phyloP scores from a whole-genome alignment of 2,113 vertebrate species.

The Onychorhynchus coronatus region DNA sequence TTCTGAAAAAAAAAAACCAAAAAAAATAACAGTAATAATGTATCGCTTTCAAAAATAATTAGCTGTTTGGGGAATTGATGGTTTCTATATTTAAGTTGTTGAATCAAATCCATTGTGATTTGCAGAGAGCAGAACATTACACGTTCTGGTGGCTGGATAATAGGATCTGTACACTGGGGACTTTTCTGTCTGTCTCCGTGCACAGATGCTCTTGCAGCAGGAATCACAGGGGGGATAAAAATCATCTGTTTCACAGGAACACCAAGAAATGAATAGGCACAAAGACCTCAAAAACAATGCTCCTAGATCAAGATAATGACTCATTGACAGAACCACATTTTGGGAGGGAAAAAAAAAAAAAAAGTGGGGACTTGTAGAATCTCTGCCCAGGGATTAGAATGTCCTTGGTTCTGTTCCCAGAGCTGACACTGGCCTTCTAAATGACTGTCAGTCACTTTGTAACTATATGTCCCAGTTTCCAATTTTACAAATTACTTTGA shows the following conservation, averaged over 20 bases:
- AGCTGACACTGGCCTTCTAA: conserved; percentile 1
- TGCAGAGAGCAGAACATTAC: conserved; percentile 42
- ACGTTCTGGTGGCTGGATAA: conserved; percentile 32
- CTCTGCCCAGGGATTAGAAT: conserved; percentile 12
- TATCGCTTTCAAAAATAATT: conserved; percentile 47
- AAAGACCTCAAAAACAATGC: conserved; percentile 18
- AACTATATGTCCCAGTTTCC: background rate
- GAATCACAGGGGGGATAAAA: conserved; percentile 23
- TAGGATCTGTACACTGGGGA: conserved; percentile 20
- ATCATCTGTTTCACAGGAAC: conserved; percentile 14
- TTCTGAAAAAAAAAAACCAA: background rate
- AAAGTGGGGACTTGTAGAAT: background rate
- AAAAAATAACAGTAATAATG: background rate
- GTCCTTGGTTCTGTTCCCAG: conserved; percentile 49
- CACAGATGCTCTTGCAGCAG: conserved; percentile 36
- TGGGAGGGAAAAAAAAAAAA: background rate
- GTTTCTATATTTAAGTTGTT: conserved; percentile 41
- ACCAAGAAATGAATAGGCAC: background rate
- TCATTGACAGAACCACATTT: background rate
- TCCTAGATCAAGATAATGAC: conserved; percentile 18
- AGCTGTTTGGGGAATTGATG: conserved; percentile 37
- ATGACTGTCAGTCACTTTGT: conserved; percentile 23
- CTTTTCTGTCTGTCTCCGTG: conserved; percentile 7
- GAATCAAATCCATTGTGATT: conserved; percentile 40
- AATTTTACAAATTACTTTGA: background rate